phyloP scores from a whole-genome alignment of 2,797 vertebrate species.

The Pangasius sanitwongsei region DNA sequence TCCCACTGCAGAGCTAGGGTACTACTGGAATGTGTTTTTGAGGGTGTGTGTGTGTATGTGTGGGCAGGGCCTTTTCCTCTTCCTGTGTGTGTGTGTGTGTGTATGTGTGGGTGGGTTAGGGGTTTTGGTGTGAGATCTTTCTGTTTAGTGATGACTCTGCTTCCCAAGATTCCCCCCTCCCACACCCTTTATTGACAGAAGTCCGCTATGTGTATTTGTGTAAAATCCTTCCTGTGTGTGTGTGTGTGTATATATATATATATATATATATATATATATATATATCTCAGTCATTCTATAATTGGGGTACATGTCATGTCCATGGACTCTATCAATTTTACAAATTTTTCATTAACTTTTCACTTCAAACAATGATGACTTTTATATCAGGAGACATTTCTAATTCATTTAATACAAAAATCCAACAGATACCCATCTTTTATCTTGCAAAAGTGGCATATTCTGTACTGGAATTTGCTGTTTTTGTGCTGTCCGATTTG shows the following conservation, averaged over 20 bases:
- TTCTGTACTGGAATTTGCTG: not conserved
- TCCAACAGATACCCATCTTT: not conserved
- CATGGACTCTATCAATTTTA: not conserved
- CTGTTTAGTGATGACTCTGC: slow-evolving; percentile 66
- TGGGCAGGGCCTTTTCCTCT: slow-evolving; percentile 31
- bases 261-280: too few relatives aligned
- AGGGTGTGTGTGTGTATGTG: slow-evolving; percentile 30
- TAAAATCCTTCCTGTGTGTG: not conserved
- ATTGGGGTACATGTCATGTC: not conserved
- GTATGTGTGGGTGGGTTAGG: slow-evolving; percentile 12
- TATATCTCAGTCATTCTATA: too few relatives aligned
- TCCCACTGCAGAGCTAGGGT: not conserved
- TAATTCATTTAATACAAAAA: not conserved
- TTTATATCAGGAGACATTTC: not conserved
- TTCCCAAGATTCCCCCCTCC: not conserved
- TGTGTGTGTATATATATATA: too few relatives aligned
- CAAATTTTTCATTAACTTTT: not conserved
- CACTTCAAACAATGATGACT: not conserved
- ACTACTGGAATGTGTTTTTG: slow-evolving; percentile 39
- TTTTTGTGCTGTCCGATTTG: slow-evolving; percentile 2
- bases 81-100: slow-evolving; percentile 29
- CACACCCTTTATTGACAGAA: slow-evolving; percentile 60
- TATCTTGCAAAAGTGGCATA: not conserved
- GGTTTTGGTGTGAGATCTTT: slow-evolving; percentile 38
- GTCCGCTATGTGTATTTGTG: slow-evolving; percentile 47